Evolutionary conservation across 1,140 invertebrate genomes (phyloP), one percentile per base, ranked within the genome.

Genomic region (Neomicropteryx cornuta): DNA sequence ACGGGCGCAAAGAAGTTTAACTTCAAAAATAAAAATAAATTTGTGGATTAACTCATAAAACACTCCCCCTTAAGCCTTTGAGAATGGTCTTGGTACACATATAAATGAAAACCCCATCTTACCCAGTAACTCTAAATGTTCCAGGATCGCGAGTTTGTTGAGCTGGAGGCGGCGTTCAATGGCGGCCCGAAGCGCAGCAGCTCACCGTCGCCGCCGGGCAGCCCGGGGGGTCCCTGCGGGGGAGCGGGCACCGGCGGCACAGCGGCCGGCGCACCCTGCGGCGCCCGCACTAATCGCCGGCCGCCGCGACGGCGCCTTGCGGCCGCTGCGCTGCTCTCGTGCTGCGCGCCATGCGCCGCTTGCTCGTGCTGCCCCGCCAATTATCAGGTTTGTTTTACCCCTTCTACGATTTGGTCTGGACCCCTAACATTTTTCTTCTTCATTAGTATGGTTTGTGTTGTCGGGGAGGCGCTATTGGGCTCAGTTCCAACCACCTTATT

Each of bases 121-220:
- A 29, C 28, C 33, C 23, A 35, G 18, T 42, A 37, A 21, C 19
- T 39, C 18, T n/a, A 2, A 24, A 34, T 39, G 33, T 66, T 68
- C 29, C 73, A 95, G 90, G 91, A 97, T 67, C 83, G 92, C 38
- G 90, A 96, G 67, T 96, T 96, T 68, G 86, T 95, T 40, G 92
- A 96, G 66, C 78, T 95, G 75, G 93, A 96, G 53, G 83, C 89
- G 56, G 87, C 90, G 8, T 94, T 77, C 68, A 96, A 95, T 61
- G 90, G 88, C 3, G 89, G 64, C 75, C 87, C 51, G 28, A 95
- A 91, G 66, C 75, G 90, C 53, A 88, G 88, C 3, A 87, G 77
- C 18, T 87, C 84, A 16, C 84, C 84, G 21, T 87, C 84, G 19
- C 85, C 85, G 2, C 71, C 87, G 53, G 81, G 83, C 20, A 86